Percentiles rank a stretch among this genome's conserved stretches.
These are phyloP conservation scores for Porites lobata DNA, from an alignment of 92 coral and sea anemone species.

Conservation along the genomic window DNA sequence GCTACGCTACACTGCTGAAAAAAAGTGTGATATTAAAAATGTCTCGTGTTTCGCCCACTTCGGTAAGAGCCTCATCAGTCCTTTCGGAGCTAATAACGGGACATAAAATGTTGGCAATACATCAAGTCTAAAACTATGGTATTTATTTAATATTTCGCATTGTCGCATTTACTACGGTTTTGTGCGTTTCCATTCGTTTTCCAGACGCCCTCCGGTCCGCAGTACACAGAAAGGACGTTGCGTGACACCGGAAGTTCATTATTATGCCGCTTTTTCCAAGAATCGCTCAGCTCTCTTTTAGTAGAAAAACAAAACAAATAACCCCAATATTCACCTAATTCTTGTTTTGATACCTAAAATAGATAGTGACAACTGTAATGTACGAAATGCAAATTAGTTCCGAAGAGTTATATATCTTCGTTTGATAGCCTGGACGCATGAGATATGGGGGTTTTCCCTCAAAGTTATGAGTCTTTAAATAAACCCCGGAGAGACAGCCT, in stretches of 20 bases:
- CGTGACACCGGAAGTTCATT: slow-evolving; percentile 54
- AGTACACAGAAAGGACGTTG: slow-evolving; percentile 1
- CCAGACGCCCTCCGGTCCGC: neutral
- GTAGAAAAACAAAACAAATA: slow-evolving; percentile 10
- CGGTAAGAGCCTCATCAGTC: neutral
- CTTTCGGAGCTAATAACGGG: no score
- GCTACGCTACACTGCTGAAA: no score
- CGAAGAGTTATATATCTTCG: neutral
- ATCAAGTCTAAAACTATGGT: neutral
- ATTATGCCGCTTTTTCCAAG: slow-evolving; percentile 43
- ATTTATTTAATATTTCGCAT: neutral
- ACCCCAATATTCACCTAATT: slow-evolving; percentile 1
- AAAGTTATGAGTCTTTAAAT: slow-evolving; percentile 3
- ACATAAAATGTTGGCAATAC: neutral
- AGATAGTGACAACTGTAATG: slow-evolving; percentile 5
- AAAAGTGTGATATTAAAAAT: no score
- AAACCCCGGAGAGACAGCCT: slow-evolving; percentile 23
- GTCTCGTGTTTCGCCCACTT: no score
- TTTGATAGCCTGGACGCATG: no score
- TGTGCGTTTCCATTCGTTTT: neutral
- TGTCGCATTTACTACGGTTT: neutral
- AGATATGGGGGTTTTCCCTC: slow-evolving; percentile 30
- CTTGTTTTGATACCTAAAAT: slow-evolving; percentile 26
- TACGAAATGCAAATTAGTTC: slow-evolving; percentile 2
- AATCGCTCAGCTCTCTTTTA: slow-evolving; percentile 12